These are phyloP conservation scores for Capromys pilorides DNA, from an alignment of 2,797 vertebrate genomes.

Conservation along the genomic window DNA sequence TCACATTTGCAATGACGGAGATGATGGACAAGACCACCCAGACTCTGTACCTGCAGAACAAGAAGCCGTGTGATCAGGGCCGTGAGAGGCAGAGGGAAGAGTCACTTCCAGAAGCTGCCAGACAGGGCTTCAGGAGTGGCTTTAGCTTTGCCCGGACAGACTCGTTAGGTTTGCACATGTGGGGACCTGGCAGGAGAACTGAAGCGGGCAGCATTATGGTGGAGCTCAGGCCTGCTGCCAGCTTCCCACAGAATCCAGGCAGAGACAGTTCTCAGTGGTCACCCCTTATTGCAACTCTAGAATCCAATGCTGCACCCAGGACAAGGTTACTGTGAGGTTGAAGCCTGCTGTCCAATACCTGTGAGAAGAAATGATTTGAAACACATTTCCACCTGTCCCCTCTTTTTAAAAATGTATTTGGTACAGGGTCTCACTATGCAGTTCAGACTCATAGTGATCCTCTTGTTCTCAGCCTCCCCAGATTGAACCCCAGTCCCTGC, in stretches of 20 bases:
- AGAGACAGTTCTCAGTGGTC: background rate
- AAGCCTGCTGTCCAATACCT: background rate
- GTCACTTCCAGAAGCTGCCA: background rate
- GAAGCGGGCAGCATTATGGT: background rate
- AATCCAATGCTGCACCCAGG: background rate
- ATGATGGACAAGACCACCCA: background rate
- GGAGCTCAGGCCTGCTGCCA: background rate
- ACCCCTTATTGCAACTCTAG: background rate
- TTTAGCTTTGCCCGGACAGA: background rate
- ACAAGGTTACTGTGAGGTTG: background rate
- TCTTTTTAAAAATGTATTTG: too few species aligned
- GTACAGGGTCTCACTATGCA: too few species aligned
- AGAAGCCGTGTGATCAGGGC: background rate
- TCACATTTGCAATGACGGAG: too few species aligned
- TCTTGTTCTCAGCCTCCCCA: too few species aligned
- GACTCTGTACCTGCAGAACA: background rate
- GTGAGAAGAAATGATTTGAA: conserved; percentile 29
- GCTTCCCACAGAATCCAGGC: background rate
- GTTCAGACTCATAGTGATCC: too few species aligned
- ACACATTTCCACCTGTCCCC: background rate
- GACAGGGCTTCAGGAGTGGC: background rate
- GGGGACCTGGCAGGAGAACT: background rate
- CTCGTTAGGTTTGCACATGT: background rate
- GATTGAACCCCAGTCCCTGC: too few species aligned
- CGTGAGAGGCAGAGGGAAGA: background rate